Base-by-base conservation (phyloP, 2,113 vertebrate genomes). In the Zosterops lateralis region DNA sequence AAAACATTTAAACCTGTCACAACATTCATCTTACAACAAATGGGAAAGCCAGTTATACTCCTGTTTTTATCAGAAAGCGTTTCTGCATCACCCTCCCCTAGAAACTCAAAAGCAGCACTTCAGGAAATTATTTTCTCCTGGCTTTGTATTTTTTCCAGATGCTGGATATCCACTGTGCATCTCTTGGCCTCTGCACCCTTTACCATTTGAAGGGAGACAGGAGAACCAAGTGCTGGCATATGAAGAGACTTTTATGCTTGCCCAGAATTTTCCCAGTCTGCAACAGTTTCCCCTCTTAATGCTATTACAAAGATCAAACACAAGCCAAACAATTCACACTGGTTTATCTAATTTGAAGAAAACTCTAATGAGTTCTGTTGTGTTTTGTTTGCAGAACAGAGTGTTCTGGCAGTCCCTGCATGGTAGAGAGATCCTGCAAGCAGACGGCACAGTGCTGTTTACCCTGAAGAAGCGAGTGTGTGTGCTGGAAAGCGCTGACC, bases 381-480 rank as follows among this genome's bases (percentile, higher is more conserved):
- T 96, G 65, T 92, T 95, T 84, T 97, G 90, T 97, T 97, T 98
- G 96, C 96, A 98, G 98, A 97, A 98, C 97, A 97, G 91, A 93
- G 96, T 96, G 97, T 97, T 95, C 97, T 65, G 87, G 95, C 94
- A 85, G 82, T 71, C 84, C 74, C 83, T 65, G 76, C 86, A 92
- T 85, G 96, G 89, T 68, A 88, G 75, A 78, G 95, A 84, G 89
- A 81, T 70, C 90, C 87, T 24, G 25, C 68, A 82, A 95, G 95
- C 91, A 94, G 96, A 93, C 93, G 7, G 70, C 38, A 2, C 34
- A 12, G 89, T 70, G 90, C 86, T 98, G 95, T 97, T 98, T 97
- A 96, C 98, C 93, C 95, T 96, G 94, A 98, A 92, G 97, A 87
- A 90, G 85, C 4, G 4, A 24, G 72, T 60, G 93, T 78, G 96